Evolutionary conservation across 2,797 vertebrate genomes (phyloP), one percentile per base, ranked within the genome.

Genomic region (Vireo griseus): DNA sequence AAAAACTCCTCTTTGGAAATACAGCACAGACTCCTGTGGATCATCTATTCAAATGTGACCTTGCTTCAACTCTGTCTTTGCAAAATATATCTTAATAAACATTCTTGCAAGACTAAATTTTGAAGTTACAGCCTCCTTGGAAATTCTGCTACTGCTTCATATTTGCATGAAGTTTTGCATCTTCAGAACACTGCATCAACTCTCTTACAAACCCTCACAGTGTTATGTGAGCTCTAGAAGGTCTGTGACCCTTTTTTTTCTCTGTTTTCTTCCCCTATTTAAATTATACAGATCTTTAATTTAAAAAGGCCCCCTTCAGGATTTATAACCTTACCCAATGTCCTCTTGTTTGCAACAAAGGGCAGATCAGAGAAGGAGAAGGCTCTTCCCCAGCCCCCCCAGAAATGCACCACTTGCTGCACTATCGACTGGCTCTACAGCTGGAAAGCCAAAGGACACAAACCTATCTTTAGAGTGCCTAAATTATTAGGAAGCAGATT

Each of bases 391-490:
- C 48, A 73, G 29, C 3, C 1, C 15, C 28, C 13, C 29, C 10
- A 72, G 29, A 52, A 76, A 39, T 4, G 5, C 20, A 33, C 6
- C 11, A 25, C 11, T 6, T 44, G 44, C 52, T 85, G 47, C n/a
- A 47, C 6, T 2, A 1, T 3, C 3, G 2, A 40, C 12, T 69
- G 12, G 12, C 13, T 55, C 35, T 31, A 3, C 1, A 62, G 29
- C 13, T 55, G 57, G 26, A 63, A 77, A 63, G 13, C 4, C 21
- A 55, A 83, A 79, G 39, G 3, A 31, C 2, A 17, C 10, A 77
- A 88, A 39, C 16, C 22, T 9, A n/a, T 39, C n/a, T 71, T 69
- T 5, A 67, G 15, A 18, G 13, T 25, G 15, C 14, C 33, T 20
- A 28, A n/a, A 50, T 26, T 10, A 50, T 26, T 10, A 26, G 20